Base-by-base conservation (phyloP, 2,888 invertebrate species). In the Antheraea yamamai region DNA sequence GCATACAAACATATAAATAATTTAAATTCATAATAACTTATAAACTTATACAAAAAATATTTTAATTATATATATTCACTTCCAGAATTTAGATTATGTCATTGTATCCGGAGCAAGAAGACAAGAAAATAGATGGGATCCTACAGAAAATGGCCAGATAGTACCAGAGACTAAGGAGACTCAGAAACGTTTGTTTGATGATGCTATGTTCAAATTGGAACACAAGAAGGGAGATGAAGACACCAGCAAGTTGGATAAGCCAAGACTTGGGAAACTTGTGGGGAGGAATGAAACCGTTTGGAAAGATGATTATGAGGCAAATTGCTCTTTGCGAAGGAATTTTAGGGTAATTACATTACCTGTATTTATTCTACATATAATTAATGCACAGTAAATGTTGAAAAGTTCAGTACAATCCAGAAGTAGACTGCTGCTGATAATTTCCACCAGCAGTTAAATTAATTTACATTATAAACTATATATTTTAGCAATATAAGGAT, bases 71-170 rank as follows among this genome's bases (percentile, higher is more conserved):
- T 71, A 20, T 12, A 73, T 47, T 47, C 47, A 47, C n/a, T 95
- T 95, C 35, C 90, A 98, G 98, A 99, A 99, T 93, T 95, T 99
- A 83, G 99, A 99, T 90, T 99, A 99, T 95, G 97, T 98, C 0
- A 98, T 99, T 84, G 96, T 99, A 23, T 98, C 97, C 75, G 99
- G 99, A 0, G 99, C 99, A 4, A 95, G 98, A 81, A 95, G 99
- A 0, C 99, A 99, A 91, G 99, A 99, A 90, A 98, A 98, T 89
- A 96, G 99, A 80, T 99, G 99, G 99, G 99, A 99, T 92, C 99
- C 99, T 0, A 96, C 97, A 55, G 97, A 98, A 82, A 99, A 99
- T 95, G 99, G 98, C 73, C 99, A 99, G 88, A 96, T 98, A 76
- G 98, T 98, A 0, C 97, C 98, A 0, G 98, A 98, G 86, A 99